Conservation (phyloP, 2,888 invertebrate genomes). For the Melikaiella ostensackeni region DNA sequence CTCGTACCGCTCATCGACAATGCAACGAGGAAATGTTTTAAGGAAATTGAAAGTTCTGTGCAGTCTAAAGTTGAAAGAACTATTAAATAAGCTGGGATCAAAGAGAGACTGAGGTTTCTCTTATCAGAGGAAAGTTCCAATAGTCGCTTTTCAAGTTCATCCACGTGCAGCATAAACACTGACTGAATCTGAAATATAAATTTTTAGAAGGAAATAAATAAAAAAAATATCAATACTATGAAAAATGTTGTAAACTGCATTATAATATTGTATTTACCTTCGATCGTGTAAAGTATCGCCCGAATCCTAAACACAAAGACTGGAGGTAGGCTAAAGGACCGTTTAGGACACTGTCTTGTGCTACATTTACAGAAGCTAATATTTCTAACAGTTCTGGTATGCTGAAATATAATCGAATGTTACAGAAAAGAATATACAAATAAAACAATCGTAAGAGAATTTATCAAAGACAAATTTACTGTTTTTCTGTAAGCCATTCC, state of each 20-base stretch:
- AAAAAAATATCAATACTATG: conserved; percentile 18
- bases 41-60: conserved; percentile 79
- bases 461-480: conserved; percentile 76
- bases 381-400: conserved; percentile 81
- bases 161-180: conserved; percentile 80
- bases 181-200: conserved; percentile 77
- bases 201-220: conserved; percentile 31
- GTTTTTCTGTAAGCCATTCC: conserved; percentile 83
- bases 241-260: not conserved
- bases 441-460: not conserved
- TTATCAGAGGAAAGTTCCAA: conserved; percentile 78
- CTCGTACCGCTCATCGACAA: conserved; percentile 78
- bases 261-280: conserved; percentile 67
- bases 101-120: conserved; percentile 79
- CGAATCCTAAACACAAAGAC: conserved; percentile 83
- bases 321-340: conserved; percentile 80
- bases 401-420: conserved; percentile 72
- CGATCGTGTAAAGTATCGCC: conserved; percentile 80
- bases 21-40: conserved; percentile 80
- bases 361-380: conserved; percentile 79
- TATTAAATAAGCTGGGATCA: conserved; percentile 82
- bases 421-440: conserved; percentile 59
- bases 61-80: conserved; percentile 79
- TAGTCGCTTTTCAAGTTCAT: conserved; percentile 82
- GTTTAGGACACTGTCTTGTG: conserved; percentile 79